Percentiles rank a stretch among this genome's conserved stretches.
Conservation (phyloP, 2,797 vertebrate genomes). For the Propithecus deckenii region DNA sequence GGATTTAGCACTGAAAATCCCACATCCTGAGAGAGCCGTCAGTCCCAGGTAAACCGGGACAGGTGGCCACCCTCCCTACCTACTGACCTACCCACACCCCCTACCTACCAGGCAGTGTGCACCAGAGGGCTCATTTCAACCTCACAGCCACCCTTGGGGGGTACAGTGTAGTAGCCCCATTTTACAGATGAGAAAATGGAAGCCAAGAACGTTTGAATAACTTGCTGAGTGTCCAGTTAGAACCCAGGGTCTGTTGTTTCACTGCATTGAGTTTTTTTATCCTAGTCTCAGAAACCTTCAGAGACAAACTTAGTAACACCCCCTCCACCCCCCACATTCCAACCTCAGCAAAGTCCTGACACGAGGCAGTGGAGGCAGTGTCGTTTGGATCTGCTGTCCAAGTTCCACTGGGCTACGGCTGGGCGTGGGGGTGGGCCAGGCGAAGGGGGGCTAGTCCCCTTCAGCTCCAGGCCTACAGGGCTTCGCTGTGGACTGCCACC, state of each 20-base stretch:
- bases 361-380: not conserved
- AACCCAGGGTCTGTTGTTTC: slow-evolving; percentile 1
- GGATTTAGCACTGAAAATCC: not conserved
- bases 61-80: not conserved
- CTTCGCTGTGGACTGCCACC: slow-evolving; percentile 56
- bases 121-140: not conserved
- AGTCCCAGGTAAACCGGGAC: not conserved
- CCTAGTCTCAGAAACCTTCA: slow-evolving; percentile 7
- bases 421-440: not conserved
- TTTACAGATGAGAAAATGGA: slow-evolving; percentile 51
- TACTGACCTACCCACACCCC: not conserved
- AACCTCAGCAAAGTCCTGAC: slow-evolving; percentile 29
- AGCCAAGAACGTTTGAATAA: slow-evolving; percentile 22
- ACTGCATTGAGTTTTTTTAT: not conserved
- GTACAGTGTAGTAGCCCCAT: not conserved
- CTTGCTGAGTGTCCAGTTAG: not conserved
- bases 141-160: not conserved
- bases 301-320: not conserved
- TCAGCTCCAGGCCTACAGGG: not conserved
- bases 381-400: slow-evolving; percentile 5
- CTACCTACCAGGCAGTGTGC: not conserved
- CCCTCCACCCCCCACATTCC: not conserved
- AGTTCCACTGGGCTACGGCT: not conserved
- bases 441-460: not conserved
- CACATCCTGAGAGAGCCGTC: not conserved